Evolutionary conservation across 2,888 invertebrate genomes (phyloP).

Genomic region (Cantharis flavilabris): DNA sequence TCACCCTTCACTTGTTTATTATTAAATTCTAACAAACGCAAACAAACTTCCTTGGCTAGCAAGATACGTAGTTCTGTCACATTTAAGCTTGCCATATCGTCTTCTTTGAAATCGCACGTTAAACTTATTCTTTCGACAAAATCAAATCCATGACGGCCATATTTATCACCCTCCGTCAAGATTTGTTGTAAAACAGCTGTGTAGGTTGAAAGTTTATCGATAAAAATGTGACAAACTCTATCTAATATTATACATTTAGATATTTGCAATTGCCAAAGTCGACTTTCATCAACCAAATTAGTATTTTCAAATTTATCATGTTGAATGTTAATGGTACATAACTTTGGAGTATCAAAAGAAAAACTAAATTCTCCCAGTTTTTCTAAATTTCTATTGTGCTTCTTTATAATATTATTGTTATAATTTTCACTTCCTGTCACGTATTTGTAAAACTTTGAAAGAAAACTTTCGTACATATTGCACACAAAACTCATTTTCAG

Average conservation of each 20-base stretch:
- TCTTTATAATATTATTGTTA: conserved; percentile 57
- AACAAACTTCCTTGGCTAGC: conserved; percentile 49
- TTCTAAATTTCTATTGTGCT: conserved; percentile 62
- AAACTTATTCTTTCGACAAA: conserved; percentile 22
- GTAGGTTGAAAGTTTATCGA: conserved; percentile 55
- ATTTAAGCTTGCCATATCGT: conserved; percentile 47
- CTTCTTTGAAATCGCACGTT: conserved; percentile 41
- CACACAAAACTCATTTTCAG: neutral
- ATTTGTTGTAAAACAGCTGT: conserved; percentile 43
- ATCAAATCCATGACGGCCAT: conserved; percentile 41
- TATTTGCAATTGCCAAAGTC: conserved; percentile 58
- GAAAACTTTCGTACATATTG: conserved; percentile 9
- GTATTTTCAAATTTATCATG: neutral
- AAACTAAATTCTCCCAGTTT: conserved; percentile 69
- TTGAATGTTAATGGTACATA: neutral
- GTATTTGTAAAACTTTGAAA: conserved; percentile 20
- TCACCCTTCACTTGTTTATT: conserved; percentile 46
- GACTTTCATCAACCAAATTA: conserved; percentile 54
- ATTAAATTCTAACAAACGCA: conserved; percentile 51
- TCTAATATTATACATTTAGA: conserved; percentile 53
- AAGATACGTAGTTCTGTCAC: conserved; percentile 50
- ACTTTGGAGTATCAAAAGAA: conserved; percentile 51
- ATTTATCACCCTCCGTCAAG: conserved; percentile 39
- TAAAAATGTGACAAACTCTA: conserved; percentile 59
- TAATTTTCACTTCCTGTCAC: conserved; percentile 28